A percentile compares a stretch with the other conserved stretches of the same genome.
phyloP scores from a whole-genome alignment of 2,888 invertebrate species.

The Erebia epiphron region DNA sequence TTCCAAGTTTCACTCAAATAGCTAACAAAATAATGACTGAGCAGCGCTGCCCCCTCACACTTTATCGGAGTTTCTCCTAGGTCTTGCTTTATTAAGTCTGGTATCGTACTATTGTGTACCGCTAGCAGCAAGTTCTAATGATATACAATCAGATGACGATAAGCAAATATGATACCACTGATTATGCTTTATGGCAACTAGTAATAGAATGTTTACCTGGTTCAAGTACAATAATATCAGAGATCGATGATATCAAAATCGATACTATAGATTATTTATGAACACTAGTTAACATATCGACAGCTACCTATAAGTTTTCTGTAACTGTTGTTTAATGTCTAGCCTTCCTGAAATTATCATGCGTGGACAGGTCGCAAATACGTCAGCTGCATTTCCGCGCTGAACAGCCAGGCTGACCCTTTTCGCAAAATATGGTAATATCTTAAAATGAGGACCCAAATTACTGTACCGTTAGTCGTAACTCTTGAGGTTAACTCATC shows the following conservation, averaged over 20 bases:
- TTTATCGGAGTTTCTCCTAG: slow-evolving; percentile 67
- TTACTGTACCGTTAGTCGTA: too few species aligned
- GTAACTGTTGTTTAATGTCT: too few species aligned
- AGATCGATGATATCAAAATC: neutral
- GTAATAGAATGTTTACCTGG: slow-evolving; percentile 22
- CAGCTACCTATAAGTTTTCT: too few species aligned
- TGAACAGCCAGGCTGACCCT: too few species aligned
- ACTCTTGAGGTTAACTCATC: too few species aligned
- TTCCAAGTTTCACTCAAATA: slow-evolving; percentile 73
- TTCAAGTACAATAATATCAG: slow-evolving; percentile 7
- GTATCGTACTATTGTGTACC: slow-evolving; percentile 62
- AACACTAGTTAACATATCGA: neutral
- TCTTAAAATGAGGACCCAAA: too few species aligned
- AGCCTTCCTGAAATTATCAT: too few species aligned
- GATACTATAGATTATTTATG: neutral
- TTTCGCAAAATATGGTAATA: too few species aligned
- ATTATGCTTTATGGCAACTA: slow-evolving; percentile 23
- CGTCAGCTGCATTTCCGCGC: too few species aligned
- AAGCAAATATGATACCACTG: slow-evolving; percentile 50
- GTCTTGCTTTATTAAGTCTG: slow-evolving; percentile 69
- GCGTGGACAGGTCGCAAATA: too few species aligned
- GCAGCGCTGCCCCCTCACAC: slow-evolving; percentile 62
- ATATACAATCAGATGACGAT: slow-evolving; percentile 53
- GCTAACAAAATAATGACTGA: slow-evolving; percentile 71
- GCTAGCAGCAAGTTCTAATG: slow-evolving; percentile 63